A percentile compares a stretch with the other conserved stretches of the same genome.
Conservation (phyloP, 2,797 vertebrate species). For the Phoeniculus purpureus region DNA sequence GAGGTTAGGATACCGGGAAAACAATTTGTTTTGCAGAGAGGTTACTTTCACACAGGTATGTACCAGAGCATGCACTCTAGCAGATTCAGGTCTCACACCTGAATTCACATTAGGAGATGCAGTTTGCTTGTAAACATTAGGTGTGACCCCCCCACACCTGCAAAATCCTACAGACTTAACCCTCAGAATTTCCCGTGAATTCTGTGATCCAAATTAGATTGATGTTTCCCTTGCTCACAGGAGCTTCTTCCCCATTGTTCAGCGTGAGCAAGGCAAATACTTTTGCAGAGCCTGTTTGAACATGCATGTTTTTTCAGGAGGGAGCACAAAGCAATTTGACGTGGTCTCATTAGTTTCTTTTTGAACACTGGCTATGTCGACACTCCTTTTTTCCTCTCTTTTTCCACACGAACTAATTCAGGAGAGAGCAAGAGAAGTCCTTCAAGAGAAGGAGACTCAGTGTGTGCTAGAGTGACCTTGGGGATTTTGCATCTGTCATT, state of each 20-base stretch:
- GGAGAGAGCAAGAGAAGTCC: not conserved
- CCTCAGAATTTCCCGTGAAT: not conserved
- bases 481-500: not conserved
- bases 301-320: conserved; percentile 29
- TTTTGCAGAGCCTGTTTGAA: conserved; percentile 55
- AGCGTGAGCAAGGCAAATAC: conserved; percentile 13
- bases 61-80: not conserved
- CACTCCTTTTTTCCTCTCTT: not conserved
- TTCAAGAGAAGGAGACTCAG: not conserved
- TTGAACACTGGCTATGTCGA: not conserved
- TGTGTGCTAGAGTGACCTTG: not conserved
- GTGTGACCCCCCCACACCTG: not conserved
- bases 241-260: conserved; percentile 45
- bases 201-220: not conserved
- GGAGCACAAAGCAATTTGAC: conserved; percentile 36
- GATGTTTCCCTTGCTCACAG: not conserved
- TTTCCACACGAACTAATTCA: not conserved
- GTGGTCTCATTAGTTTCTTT: conserved; percentile 25
- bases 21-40: not conserved
- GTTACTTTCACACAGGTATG: not conserved
- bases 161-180: not conserved
- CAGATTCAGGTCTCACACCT: not conserved
- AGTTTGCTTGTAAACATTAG: not conserved
- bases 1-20: not conserved
- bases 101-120: not conserved